Conservation (phyloP, 2,888 invertebrate genomes). For the Subacronicta megacephala region DNA sequence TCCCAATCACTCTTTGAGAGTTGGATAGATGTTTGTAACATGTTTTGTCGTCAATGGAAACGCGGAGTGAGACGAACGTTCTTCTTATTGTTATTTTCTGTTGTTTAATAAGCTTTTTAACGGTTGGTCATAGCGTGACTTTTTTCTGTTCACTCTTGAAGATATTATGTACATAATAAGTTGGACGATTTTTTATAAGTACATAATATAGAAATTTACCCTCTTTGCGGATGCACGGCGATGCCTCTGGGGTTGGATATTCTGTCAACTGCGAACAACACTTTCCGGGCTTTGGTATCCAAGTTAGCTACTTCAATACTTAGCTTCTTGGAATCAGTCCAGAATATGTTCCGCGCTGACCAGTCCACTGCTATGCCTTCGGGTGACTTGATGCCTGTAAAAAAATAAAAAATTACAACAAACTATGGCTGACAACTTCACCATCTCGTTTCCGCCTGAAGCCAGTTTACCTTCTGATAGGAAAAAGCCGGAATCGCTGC, state of each 20-base stretch:
- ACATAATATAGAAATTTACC: conserved; percentile 84
- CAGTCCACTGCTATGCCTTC: conserved; percentile 98
- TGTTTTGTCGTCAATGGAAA: too few species aligned
- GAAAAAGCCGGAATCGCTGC: conserved; percentile 91
- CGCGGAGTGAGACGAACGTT: too few species aligned
- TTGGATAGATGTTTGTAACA: too few species aligned
- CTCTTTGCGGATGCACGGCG: conserved; percentile 96
- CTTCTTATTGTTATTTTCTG: too few species aligned
- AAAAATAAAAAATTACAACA: too few species aligned
- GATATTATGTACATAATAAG: too few species aligned
- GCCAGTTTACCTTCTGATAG: conserved; percentile 70
- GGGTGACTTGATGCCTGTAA: conserved; percentile 94
- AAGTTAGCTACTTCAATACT: conserved; percentile 97
- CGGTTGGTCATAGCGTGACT: too few species aligned
- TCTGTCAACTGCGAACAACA: conserved; percentile 92
- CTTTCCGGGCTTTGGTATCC: conserved; percentile 93
- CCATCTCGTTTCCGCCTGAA: not conserved
- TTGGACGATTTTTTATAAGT: too few species aligned
- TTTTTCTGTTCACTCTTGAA: too few species aligned
- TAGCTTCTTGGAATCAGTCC: conserved; percentile 97
- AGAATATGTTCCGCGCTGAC: conserved; percentile 97
- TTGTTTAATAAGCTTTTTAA: too few species aligned
- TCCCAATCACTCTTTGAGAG: too few species aligned
- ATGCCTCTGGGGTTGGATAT: conserved; percentile 98
- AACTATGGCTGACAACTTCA: too few species aligned